Base-by-base conservation (phyloP, 2,888 invertebrate species). In the Eupithecia subumbrata region DNA sequence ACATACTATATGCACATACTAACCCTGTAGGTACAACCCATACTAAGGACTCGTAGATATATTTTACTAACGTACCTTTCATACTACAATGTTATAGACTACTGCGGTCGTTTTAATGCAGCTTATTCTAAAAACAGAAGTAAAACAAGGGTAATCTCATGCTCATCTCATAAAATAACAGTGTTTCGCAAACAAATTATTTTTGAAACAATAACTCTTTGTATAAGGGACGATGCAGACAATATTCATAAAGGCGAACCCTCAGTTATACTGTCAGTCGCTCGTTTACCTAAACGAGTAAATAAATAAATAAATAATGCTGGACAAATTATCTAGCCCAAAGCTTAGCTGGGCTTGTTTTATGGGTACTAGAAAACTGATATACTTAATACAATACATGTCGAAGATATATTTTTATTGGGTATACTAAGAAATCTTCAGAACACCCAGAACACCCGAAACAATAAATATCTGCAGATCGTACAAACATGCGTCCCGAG, bases 131-230 rank as follows among this genome's bases (percentile, higher is more conserved):
- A 56, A 56, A 12, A 56, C 22, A 22, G 22, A 22, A 9, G 22
- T 7, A 22, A 56, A 22, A 56, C 56, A 56, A 52, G n/a, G 22
- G 0, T 56, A 12, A n/a, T 56, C 1, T 12, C 22, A 22, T 3
- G 56, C 56, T 56, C 22, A 56, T 56, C 56, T 56, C 56, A 12
- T 56, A 52, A 52, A n/a, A 52, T n/a, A 56, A 56, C 22, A 56
- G 11, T 22, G 56, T 56, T 56, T 12, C n/a, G 22, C 22, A 56
- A 56, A 56, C 22, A 56, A 56, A 12, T 56, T 56, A 56, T 22
- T 56, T n/a, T 56, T 56, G 9, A 56, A n/a, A 22, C 22, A 22
- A 56, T 12, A 48, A 56, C 56, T 22, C 56, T 22, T 56, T 56
- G 22, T 12, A 12, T 56, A 56, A 56, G 22, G 11, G 12, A 56